Evolutionary conservation across 2,888 invertebrate species (phyloP).

Genomic region (Steinernema hermaphroditum): DNA sequence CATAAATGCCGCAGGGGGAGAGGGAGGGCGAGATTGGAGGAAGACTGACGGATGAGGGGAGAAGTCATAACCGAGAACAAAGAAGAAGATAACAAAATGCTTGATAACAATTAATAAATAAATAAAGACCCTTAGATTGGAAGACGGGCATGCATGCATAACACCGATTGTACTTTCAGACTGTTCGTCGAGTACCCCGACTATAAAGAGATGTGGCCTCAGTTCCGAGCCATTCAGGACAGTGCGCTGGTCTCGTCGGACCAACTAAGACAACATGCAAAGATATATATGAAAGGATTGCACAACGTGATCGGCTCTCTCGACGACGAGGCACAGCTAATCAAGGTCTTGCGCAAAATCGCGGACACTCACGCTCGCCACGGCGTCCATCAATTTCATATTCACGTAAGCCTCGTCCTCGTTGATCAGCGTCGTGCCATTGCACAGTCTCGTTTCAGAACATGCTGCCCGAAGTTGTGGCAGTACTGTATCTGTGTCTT

Average conservation of each 20-base stretch:
- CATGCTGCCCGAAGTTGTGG: constrained; percentile 51
- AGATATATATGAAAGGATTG: constrained; percentile 54
- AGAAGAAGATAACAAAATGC: constrained; percentile 30
- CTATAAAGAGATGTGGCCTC: constrained; percentile 59
- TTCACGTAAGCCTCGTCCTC: constrained; percentile 41
- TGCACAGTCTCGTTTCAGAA: constrained; percentile 37
- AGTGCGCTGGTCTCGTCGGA: constrained; percentile 52
- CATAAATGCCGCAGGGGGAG: background rate
- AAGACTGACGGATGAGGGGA: background rate
- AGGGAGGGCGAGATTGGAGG: background rate
- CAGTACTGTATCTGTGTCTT: constrained; percentile 37
- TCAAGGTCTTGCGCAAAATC: constrained; percentile 37
- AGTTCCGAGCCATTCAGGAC: constrained; percentile 54
- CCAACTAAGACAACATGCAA: constrained; percentile 51
- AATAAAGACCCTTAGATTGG: constrained; percentile 5
- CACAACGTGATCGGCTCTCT: constrained; percentile 40
- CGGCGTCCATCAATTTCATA: constrained; percentile 54
- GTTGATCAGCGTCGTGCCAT: background rate
- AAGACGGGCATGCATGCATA: background rate
- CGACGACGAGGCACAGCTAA: constrained; percentile 33
- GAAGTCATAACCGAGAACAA: background rate
- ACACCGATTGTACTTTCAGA: constrained; percentile 37
- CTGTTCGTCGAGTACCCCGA: constrained; percentile 56
- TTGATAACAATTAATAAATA: constrained; percentile 8
- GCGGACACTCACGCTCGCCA: constrained; percentile 52